phyloP scores from a whole-genome alignment of 2,113 vertebrate species.

The Melanerpes aurifrons region DNA sequence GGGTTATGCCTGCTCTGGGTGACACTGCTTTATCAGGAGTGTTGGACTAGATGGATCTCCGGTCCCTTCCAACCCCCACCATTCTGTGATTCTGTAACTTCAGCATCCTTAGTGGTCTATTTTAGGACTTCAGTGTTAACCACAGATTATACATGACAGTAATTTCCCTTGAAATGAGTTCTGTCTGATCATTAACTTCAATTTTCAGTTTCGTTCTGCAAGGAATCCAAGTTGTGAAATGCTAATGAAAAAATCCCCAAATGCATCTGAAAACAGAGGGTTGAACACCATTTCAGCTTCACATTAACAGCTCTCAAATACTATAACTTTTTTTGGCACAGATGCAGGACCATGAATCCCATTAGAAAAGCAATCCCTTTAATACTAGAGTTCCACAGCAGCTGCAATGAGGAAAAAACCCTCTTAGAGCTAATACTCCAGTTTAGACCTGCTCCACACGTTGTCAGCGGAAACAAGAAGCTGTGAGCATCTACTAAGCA shows the following conservation, averaged over 20 bases:
- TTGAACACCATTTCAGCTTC: rapidly evolving
- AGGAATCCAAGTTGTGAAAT: background rate
- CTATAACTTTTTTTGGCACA: background rate
- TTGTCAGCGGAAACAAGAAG: background rate
- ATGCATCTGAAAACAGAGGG: background rate
- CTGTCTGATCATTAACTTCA: background rate
- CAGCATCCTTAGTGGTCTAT: background rate
- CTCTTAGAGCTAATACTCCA: background rate
- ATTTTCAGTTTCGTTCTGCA: background rate
- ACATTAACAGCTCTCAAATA: background rate
- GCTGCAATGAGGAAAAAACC: rapidly evolving
- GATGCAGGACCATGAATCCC: background rate
- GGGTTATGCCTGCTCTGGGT: too few relatives aligned
- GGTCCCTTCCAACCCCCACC: background rate
- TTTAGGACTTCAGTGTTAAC: background rate
- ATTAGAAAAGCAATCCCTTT: background rate
- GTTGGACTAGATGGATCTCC: background rate
- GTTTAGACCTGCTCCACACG: background rate
- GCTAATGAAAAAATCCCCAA: background rate
- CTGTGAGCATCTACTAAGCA: background rate
- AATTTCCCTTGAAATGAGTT: background rate
- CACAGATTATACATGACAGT: rapidly evolving
- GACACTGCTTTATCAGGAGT: too few relatives aligned
- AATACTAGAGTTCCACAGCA: background rate
- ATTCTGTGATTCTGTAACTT: background rate